phyloP scores from a whole-genome alignment of 2,888 invertebrate genomes.

The Lymantria dispar region DNA sequence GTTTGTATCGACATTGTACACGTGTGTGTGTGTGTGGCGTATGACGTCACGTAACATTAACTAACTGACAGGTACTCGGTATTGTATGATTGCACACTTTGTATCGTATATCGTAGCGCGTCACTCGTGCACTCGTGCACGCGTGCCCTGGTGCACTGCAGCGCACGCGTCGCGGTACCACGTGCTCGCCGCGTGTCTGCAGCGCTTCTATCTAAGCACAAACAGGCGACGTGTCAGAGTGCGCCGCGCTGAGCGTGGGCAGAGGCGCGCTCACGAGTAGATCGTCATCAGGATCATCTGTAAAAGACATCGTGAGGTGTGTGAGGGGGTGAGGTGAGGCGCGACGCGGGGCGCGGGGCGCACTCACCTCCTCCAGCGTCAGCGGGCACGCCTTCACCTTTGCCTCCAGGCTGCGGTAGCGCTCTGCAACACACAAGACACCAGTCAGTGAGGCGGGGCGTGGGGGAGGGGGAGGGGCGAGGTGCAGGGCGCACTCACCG shows the following conservation, averaged over 20 bases:
- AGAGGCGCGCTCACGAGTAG: slow-evolving; percentile 72
- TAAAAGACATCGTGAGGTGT: slow-evolving; percentile 26
- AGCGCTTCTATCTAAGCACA: neutral
- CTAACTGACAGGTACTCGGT: neutral
- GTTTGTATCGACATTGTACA: too few relatives aligned
- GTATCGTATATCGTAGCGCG: neutral
- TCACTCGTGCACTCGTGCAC: neutral
- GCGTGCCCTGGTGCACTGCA: neutral
- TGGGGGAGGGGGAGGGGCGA: slow-evolving; percentile 9
- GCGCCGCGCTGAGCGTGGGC: neutral
- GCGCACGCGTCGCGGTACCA: neutral
- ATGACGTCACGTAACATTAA: too few relatives aligned
- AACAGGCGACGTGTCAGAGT: neutral
- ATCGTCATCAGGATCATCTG: slow-evolving; percentile 86
- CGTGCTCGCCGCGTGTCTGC: neutral
- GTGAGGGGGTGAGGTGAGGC: neutral
- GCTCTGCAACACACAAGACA: slow-evolving; percentile 80
- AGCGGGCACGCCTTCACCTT: slow-evolving; percentile 88
- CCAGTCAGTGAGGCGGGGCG: neutral
- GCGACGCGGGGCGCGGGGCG: neutral
- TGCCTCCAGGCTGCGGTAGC: slow-evolving; percentile 86
- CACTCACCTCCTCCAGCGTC: slow-evolving; percentile 86
- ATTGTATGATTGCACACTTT: neutral
- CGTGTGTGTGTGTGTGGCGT: too few relatives aligned
- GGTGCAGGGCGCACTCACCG: slow-evolving; percentile 35